These are phyloP conservation scores for Margarornis squamiger DNA, from an alignment of 2,797 vertebrate species.

Conservation along the genomic window DNA sequence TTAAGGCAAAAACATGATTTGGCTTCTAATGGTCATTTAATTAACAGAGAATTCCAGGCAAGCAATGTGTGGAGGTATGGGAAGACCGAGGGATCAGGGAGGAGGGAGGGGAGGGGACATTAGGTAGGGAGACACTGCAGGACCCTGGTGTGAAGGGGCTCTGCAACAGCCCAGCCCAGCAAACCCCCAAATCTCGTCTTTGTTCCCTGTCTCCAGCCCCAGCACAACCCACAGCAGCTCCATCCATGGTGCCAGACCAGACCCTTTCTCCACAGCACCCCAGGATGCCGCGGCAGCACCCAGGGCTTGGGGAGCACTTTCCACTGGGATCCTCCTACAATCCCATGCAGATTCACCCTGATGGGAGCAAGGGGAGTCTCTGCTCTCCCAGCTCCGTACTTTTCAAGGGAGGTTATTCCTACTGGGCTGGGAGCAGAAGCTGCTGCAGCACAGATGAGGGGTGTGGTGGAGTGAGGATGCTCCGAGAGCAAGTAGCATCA, in stretches of 20 bases:
- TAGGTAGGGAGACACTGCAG: neutral
- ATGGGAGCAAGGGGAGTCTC: neutral
- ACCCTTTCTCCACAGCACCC: accelerated
- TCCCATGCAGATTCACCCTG: neutral
- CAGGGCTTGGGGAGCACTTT: accelerated
- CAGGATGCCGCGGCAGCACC: neutral
- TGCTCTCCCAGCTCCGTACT: accelerated
- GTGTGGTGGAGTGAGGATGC: accelerated
- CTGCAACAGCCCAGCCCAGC: neutral
- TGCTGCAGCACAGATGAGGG: neutral
- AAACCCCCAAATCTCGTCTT: neutral
- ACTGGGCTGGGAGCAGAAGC: accelerated
- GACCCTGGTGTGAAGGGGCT: neutral
- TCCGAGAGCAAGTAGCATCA: accelerated
- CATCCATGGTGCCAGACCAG: accelerated
- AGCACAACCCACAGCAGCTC: accelerated
- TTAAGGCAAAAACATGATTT: constrained; percentile 4
- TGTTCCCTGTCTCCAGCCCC: neutral
- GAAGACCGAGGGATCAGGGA: neutral
- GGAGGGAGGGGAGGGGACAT: neutral
- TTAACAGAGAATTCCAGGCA: neutral
- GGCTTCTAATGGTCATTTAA: constrained; percentile 48
- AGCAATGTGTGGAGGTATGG: neutral
- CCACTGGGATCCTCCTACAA: accelerated
- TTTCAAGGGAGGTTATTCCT: neutral